Percentiles rank a stretch among this genome's conserved stretches.
These are phyloP conservation scores for Botrylloides violaceus DNA, from an alignment of 23 tunicate species.

Conservation along the genomic window DNA sequence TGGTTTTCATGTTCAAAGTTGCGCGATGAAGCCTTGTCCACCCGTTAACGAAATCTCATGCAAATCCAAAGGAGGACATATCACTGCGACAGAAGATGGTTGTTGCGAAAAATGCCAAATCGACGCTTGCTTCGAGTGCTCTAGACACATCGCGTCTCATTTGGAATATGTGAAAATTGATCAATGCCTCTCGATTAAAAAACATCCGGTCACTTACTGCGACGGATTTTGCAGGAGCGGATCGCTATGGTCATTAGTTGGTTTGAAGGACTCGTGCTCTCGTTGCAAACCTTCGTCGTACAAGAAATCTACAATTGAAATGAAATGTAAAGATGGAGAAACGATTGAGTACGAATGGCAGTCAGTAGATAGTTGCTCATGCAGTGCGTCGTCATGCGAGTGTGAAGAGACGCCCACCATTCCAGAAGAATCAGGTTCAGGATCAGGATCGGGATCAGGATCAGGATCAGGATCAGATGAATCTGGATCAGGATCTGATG, in stretches of 20 bases:
- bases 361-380: slow-evolving; percentile 54
- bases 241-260: slow-evolving; percentile 50
- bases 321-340: slow-evolving; percentile 81
- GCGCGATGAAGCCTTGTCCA: slow-evolving; percentile 65
- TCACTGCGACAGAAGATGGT: slow-evolving; percentile 61
- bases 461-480: slow-evolving; percentile 28
- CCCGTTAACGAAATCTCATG: slow-evolving; percentile 60
- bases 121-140: slow-evolving; percentile 62
- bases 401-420: slow-evolving; percentile 21
- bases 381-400: slow-evolving; percentile 26
- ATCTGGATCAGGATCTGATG: slow-evolving; percentile 35
- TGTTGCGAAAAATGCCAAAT: slow-evolving; percentile 75
- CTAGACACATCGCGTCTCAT: slow-evolving; percentile 34
- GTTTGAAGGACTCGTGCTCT: slow-evolving; percentile 49
- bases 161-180: slow-evolving; percentile 56
- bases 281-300: slow-evolving; percentile 78
- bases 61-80: slow-evolving; percentile 52
- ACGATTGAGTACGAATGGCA: slow-evolving; percentile 42
- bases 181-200: slow-evolving; percentile 56
- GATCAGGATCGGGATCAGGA: slow-evolving; percentile 38
- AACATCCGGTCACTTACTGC: slow-evolving; percentile 58
- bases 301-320: slow-evolving; percentile 13
- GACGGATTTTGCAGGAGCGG: slow-evolving; percentile 84
- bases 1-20: slow-evolving; percentile 44
- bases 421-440: slow-evolving; percentile 49